These are phyloP conservation scores for Patiria pectinifera DNA, from an alignment of 53 echinoderm and acorn worm genomes.

Conservation along the genomic window DNA sequence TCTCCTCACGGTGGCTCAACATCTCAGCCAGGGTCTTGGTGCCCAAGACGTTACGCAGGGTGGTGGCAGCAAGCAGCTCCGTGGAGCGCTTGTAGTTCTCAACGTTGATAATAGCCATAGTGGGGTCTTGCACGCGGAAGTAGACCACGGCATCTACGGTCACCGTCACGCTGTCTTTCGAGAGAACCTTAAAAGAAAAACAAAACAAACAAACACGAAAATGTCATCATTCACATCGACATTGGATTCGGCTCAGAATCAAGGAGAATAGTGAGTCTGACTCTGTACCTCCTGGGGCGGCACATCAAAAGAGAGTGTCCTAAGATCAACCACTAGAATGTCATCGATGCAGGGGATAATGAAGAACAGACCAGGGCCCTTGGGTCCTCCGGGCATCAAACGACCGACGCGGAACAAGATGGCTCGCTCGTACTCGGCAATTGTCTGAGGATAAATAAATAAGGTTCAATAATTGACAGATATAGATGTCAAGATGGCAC, in stretches of 20 bases:
- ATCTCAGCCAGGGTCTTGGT: conserved; percentile 91
- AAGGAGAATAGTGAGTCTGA: not conserved
- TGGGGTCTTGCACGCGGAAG: conserved; percentile 79
- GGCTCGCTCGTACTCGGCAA: conserved; percentile 82
- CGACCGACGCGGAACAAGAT: conserved; percentile 90
- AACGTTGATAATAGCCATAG: conserved; percentile 80
- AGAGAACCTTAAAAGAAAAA: conserved; percentile 67
- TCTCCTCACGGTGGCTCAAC: conserved; percentile 82
- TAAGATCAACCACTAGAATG: conserved; percentile 71
- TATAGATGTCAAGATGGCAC: no score
- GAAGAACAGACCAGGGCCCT: conserved; percentile 90
- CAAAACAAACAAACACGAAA: not conserved
- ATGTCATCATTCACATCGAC: not conserved
- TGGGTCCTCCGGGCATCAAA: conserved; percentile 87
- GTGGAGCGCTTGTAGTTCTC: conserved; percentile 83
- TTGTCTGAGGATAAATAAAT: conserved; percentile 40
- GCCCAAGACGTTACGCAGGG: conserved; percentile 85
- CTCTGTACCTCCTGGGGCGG: conserved; percentile 80
- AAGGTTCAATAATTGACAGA: no score
- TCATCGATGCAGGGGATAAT: conserved; percentile 82
- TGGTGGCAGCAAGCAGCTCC: conserved; percentile 79
- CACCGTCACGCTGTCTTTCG: conserved; percentile 92
- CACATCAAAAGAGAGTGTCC: conserved; percentile 86
- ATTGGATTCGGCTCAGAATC: not conserved
- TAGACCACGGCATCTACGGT: conserved; percentile 91